Percentiles rank a stretch among this genome's conserved stretches.
Conservation (phyloP, 2,888 invertebrate species). For the Caenorhabditis sulstoni region DNA sequence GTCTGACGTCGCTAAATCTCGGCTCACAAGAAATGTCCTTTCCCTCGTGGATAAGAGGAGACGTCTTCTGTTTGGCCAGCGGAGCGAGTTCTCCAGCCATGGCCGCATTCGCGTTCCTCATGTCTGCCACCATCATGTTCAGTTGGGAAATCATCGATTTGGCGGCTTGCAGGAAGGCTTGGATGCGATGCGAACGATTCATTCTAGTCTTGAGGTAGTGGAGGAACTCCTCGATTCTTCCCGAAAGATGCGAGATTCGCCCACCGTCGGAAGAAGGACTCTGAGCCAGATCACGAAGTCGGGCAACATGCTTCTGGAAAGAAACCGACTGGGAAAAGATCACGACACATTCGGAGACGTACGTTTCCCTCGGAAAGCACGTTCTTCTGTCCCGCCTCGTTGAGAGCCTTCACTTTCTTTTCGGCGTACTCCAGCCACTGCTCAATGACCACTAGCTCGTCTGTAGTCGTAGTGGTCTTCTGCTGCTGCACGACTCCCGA, state of each 20-base stretch:
- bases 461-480: slow-evolving; percentile 51
- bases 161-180: slow-evolving; percentile 70
- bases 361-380: slow-evolving; percentile 69
- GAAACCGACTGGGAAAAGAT: not conserved
- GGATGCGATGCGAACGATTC: slow-evolving; percentile 64
- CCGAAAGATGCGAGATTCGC: slow-evolving; percentile 63
- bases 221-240: slow-evolving; percentile 69
- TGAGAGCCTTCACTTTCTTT: slow-evolving; percentile 66
- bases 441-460: slow-evolving; percentile 62
- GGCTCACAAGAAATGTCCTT: slow-evolving; percentile 66
- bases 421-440: slow-evolving; percentile 67
- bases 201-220: slow-evolving; percentile 69
- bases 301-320: slow-evolving; percentile 49
- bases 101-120: slow-evolving; percentile 75
- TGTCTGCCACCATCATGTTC: slow-evolving; percentile 75
- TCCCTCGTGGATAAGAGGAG: slow-evolving; percentile 73
- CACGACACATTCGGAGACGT: not conserved
- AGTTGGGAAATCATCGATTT: slow-evolving; percentile 75
- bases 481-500: slow-evolving; percentile 15
- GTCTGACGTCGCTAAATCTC: no score
- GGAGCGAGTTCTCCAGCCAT: slow-evolving; percentile 78
- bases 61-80: slow-evolving; percentile 76
- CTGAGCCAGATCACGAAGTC: slow-evolving; percentile 55
- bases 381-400: slow-evolving; percentile 64
- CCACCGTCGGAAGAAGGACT: slow-evolving; percentile 55